Percentiles rank a stretch among this genome's conserved stretches.
Conservation (phyloP, 2,888 invertebrate genomes). For the Andrena minutula region DNA sequence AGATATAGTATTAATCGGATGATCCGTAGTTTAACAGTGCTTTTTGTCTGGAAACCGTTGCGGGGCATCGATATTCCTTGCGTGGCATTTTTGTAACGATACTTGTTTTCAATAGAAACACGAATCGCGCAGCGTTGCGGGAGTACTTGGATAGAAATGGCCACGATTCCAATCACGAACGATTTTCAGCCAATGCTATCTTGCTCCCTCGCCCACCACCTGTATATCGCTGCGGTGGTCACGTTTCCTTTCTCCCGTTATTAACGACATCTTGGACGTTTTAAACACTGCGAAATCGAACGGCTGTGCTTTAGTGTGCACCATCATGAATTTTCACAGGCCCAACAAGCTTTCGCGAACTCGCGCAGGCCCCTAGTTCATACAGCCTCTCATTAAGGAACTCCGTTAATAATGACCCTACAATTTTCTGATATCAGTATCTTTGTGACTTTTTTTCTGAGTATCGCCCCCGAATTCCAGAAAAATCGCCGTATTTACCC, state of each 20-base stretch:
- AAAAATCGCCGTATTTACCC: neutral
- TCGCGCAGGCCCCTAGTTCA: no score
- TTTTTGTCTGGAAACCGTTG: neutral
- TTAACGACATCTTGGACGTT: neutral
- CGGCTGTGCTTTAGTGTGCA: no score
- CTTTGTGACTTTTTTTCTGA: no score
- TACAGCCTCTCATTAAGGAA: no score
- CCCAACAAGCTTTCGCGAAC: no score
- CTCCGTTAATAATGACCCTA: no score
- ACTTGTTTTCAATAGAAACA: conserved; percentile 47
- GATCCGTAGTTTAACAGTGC: neutral
- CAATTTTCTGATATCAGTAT: no score
- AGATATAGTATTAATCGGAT: no score
- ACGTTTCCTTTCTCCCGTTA: neutral
- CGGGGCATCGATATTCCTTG: conserved; percentile 38
- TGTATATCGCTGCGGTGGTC: conserved; percentile 12
- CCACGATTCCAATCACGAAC: conserved; percentile 49
- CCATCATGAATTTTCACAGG: no score
- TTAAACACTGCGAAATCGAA: neutral
- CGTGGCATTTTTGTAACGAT: conserved; percentile 43
- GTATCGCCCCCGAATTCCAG: no score
- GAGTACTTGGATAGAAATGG: conserved; percentile 44
- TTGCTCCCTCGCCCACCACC: conserved; percentile 17
- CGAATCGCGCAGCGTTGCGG: conserved; percentile 30
- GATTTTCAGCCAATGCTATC: conserved; percentile 45